Percentiles rank a stretch among this genome's conserved stretches.
phyloP scores from a whole-genome alignment of 2,888 invertebrate genomes.

The Operophtera brumata region DNA sequence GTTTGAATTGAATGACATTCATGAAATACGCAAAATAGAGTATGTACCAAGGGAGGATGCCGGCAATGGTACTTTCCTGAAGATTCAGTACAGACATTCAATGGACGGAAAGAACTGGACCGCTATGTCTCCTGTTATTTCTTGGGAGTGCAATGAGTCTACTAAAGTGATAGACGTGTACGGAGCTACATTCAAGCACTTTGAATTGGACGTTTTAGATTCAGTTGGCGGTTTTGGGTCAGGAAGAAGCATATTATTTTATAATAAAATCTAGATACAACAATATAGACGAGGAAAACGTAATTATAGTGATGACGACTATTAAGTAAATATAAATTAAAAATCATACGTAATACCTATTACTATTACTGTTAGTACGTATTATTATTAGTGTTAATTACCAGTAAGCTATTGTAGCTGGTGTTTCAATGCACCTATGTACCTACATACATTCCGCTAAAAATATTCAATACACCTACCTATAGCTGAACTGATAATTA shows the following conservation, averaged over 20 bases:
- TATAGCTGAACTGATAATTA: no score
- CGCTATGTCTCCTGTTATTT: constrained; percentile 39
- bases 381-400: no score
- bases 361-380: no score
- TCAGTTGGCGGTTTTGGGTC: constrained; percentile 61
- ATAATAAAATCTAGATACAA: constrained; percentile 34
- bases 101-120: constrained; percentile 52
- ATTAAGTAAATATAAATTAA: no score
- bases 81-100: constrained; percentile 53
- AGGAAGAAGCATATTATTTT: constrained; percentile 51
- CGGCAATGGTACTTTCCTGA: constrained; percentile 61
- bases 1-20: constrained; percentile 48
- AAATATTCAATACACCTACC: no score
- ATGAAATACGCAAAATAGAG: constrained; percentile 53
- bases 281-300: background rate
- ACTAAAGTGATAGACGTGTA: constrained; percentile 50
- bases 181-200: constrained; percentile 46
- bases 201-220: constrained; percentile 52
- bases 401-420: no score
- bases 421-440: no score
- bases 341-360: no score
- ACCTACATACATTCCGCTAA: no score
- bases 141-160: constrained; percentile 45
- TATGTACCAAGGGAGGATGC: constrained; percentile 60
- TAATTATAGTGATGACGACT: background rate